A percentile compares a stretch with the other conserved stretches of the same genome.
Conservation (phyloP, 2,888 invertebrate genomes). For the Mimachlamys varia region DNA sequence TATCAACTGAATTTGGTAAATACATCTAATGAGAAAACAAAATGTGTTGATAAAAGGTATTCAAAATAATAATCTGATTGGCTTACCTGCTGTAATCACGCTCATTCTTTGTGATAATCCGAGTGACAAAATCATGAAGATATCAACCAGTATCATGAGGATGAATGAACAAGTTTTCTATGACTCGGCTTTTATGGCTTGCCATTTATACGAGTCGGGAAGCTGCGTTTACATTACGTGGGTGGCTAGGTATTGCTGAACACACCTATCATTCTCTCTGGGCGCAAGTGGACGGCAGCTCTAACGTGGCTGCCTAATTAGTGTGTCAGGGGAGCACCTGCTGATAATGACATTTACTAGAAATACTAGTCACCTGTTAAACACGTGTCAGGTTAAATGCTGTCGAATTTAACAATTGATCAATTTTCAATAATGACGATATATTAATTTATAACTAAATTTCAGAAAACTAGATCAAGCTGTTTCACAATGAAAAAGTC, state of each 20-base stretch:
- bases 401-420: background rate
- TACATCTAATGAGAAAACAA: too few relatives aligned
- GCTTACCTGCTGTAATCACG: background rate
- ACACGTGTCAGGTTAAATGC: background rate
- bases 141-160: background rate
- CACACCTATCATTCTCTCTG: background rate
- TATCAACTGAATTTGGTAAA: too few relatives aligned
- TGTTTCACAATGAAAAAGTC: too few relatives aligned
- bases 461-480: too few relatives aligned
- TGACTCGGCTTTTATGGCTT: background rate
- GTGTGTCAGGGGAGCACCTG: background rate
- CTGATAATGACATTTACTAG: background rate
- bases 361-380: background rate
- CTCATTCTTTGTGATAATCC: background rate
- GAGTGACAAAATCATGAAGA: background rate
- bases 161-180: background rate
- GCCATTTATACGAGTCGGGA: background rate
- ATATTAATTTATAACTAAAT: background rate
- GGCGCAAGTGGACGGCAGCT: background rate
- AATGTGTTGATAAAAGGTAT: too few relatives aligned
- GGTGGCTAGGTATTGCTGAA: background rate
- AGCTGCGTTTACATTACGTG: background rate
- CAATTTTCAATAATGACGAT: background rate
- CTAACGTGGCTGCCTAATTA: background rate
- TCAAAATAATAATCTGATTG: background rate